Evolutionary conservation across 1,140 invertebrate species (phyloP).

Genomic region (Pemphigus obesinymphae): DNA sequence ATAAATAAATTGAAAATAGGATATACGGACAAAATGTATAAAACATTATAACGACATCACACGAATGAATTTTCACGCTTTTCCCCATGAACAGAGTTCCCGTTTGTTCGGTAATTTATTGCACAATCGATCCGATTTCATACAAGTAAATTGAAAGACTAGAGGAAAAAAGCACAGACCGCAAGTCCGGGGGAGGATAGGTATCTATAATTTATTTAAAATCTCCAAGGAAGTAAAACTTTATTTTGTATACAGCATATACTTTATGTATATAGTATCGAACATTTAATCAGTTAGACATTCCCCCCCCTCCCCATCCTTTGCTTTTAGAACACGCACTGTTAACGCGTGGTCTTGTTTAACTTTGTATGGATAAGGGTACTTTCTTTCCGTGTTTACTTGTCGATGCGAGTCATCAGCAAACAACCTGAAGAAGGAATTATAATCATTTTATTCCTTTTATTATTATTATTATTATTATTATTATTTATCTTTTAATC

Average conservation of each 20-base stretch:
- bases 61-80: neutral
- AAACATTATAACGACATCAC: neutral
- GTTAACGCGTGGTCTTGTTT: neutral
- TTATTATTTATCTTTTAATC: neutral
- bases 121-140: neutral
- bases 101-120: neutral
- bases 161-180: neutral
- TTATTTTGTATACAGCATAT: neutral
- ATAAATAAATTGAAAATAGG: conserved; percentile 7
- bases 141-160: neutral
- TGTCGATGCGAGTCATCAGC: neutral
- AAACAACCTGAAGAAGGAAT: neutral
- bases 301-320: too few relatives aligned
- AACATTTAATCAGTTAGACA: neutral
- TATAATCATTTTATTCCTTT: neutral
- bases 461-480: neutral
- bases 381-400: neutral
- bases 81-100: neutral
- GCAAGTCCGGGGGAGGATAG: neutral
- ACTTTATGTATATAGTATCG: too few relatives aligned
- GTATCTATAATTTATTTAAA: neutral
- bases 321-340: neutral
- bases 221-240: neutral
- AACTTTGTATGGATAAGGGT: neutral
- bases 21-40: neutral